Conservation (phyloP, 2,113 vertebrate genomes). For the Bufo gargarizans region DNA sequence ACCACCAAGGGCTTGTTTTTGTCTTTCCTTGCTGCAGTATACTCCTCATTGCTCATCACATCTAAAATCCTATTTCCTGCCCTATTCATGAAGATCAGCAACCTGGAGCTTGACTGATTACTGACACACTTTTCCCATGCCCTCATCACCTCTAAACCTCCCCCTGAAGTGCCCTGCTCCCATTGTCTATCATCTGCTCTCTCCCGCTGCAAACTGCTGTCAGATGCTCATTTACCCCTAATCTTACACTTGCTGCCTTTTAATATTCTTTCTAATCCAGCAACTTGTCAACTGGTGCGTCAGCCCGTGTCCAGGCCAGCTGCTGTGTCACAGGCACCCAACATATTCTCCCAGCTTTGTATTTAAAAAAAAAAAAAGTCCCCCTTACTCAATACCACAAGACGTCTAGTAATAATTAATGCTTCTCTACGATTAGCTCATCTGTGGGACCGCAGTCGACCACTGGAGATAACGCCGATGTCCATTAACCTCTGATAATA, state of each 20-base stretch:
- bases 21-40: slow-evolving; percentile 67
- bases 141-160: slow-evolving; percentile 74
- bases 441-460: slow-evolving; percentile 64
- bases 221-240: slow-evolving; percentile 74
- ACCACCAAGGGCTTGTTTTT: not conserved
- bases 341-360: slow-evolving; percentile 67
- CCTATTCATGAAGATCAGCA: slow-evolving; percentile 75
- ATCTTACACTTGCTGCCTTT: slow-evolving; percentile 73
- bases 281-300: slow-evolving; percentile 74
- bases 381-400: slow-evolving; percentile 63
- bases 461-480: slow-evolving; percentile 64
- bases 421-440: slow-evolving; percentile 62
- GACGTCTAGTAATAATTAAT: slow-evolving; percentile 72
- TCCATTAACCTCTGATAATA: slow-evolving; percentile 65
- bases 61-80: slow-evolving; percentile 78
- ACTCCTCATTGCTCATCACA: slow-evolving; percentile 73
- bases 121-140: slow-evolving; percentile 77
- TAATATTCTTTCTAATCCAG: slow-evolving; percentile 78
- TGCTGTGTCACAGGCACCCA: slow-evolving; percentile 70
- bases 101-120: slow-evolving; percentile 75
- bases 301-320: slow-evolving; percentile 75
- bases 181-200: slow-evolving; percentile 79
- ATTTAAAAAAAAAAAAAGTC: slow-evolving; percentile 64
- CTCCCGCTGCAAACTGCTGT: slow-evolving; percentile 74
- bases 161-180: slow-evolving; percentile 64